phyloP scores from a whole-genome alignment of 1,140 invertebrate species.

The Ceratosolen fusciceps region DNA sequence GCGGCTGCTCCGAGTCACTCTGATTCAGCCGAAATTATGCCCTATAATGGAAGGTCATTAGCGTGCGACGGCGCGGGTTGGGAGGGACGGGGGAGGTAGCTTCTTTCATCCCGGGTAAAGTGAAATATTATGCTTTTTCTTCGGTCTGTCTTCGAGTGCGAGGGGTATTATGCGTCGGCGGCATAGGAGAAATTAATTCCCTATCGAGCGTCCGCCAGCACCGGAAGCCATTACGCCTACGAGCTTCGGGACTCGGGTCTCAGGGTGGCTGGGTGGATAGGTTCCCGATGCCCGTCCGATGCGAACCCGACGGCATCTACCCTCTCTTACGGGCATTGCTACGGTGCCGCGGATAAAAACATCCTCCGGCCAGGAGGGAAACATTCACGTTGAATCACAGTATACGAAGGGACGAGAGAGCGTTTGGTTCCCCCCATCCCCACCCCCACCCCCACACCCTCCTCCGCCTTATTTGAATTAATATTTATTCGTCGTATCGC shows the following conservation, averaged over 20 bases:
- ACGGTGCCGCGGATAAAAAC: no score
- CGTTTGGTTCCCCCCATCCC: no score
- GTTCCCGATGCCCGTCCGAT: not conserved
- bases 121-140: conserved; percentile 34
- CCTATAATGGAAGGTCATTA: conserved; percentile 36
- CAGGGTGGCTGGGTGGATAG: not conserved
- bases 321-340: no score
- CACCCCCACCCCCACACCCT: no score
- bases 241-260: conserved; percentile 11
- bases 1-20: conserved; percentile 30
- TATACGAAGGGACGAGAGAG: no score
- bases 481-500: no score
- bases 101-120: conserved; percentile 12
- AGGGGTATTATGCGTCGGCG: not conserved
- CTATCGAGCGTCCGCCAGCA: not conserved
- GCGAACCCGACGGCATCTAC: no score
- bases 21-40: conserved; percentile 45
- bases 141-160: not conserved
- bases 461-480: no score
- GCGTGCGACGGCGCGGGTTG: no score
- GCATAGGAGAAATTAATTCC: conserved; percentile 8
- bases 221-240: not conserved
- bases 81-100: not conserved
- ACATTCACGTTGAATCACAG: no score
- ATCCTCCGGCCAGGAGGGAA: no score